These are phyloP conservation scores for Tetragnatha versicolor DNA, from an alignment of 1,140 invertebrate species.

Conservation along the genomic window DNA sequence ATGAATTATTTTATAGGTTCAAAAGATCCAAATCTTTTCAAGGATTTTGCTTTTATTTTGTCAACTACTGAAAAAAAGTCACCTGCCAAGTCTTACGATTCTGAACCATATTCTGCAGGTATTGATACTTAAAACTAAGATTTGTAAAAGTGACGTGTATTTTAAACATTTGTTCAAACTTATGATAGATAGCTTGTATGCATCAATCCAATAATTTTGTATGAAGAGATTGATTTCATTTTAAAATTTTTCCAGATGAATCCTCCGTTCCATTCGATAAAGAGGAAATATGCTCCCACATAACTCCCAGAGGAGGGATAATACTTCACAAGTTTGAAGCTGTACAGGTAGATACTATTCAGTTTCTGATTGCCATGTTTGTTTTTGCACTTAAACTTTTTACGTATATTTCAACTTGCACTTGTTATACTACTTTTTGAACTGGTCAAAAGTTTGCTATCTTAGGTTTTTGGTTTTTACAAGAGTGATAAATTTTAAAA, in stretches of 20 bases:
- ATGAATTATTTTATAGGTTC: background rate
- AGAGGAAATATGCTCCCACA: slow-evolving; percentile 59
- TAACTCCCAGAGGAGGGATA: slow-evolving; percentile 61
- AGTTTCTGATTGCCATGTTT: no score
- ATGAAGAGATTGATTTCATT: background rate
- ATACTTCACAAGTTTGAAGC: slow-evolving; percentile 62
- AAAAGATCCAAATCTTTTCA: slow-evolving; percentile 19
- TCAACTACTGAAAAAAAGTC: slow-evolving; percentile 31
- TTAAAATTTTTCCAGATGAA: slow-evolving; percentile 20
- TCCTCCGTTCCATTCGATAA: slow-evolving; percentile 61
- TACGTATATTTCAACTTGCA: no score
- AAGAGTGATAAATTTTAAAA: no score
- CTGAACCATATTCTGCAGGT: slow-evolving; percentile 17
- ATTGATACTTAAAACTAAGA: no score
- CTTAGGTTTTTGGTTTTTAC: no score
- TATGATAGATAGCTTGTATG: background rate
- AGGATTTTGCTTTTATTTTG: slow-evolving; percentile 34
- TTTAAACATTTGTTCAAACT: background rate
- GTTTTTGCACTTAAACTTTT: no score
- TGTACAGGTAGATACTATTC: slow-evolving; percentile 58
- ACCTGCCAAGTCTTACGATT: background rate
- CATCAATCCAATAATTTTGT: no score
- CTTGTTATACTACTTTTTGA: no score
- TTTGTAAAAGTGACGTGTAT: no score
- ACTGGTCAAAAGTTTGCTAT: no score